phyloP scores from a whole-genome alignment of 2,113 vertebrate genomes.

The Furnarius figulus region DNA sequence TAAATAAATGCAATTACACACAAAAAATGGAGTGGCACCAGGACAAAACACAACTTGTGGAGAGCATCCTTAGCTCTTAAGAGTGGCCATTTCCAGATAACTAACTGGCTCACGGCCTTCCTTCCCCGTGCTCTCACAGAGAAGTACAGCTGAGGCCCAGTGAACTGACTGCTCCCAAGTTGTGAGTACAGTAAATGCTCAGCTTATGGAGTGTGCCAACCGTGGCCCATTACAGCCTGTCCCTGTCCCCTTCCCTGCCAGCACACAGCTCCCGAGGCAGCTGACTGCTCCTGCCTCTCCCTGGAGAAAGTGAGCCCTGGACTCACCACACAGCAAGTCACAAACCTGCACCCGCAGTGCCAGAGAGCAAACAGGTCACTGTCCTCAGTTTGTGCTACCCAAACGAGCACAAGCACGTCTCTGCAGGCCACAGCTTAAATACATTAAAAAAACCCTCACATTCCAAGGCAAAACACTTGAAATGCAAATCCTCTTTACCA shows the following conservation, averaged over 20 bases:
- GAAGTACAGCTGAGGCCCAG: neutral
- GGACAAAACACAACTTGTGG: conserved; percentile 64
- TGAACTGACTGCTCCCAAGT: neutral
- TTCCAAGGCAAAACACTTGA: conserved; percentile 70
- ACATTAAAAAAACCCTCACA: conserved; percentile 40
- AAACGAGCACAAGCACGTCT: conserved; percentile 23
- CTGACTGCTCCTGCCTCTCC: conserved; percentile 10
- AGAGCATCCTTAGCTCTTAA: conserved; percentile 37
- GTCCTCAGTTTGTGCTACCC: conserved; percentile 20
- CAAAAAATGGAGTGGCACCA: conserved; percentile 75
- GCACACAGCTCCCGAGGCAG: conserved; percentile 24
- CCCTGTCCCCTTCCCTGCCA: neutral
- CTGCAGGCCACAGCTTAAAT: conserved; percentile 26
- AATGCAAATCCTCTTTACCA: conserved; percentile 56
- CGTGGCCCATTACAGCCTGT: neutral
- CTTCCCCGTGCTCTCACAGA: neutral
- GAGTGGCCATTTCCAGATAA: neutral
- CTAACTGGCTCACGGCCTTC: neutral
- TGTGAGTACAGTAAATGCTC: neutral
- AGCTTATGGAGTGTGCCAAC: neutral
- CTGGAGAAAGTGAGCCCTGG: conserved; percentile 13
- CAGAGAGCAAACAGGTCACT: conserved; percentile 28
- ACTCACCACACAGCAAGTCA: neutral
- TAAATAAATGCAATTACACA: conserved; percentile 74
- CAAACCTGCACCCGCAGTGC: conserved; percentile 9